Percentiles rank a stretch among this genome's conserved stretches.
Evolutionary conservation across 2,113 vertebrate genomes (phyloP).

Genomic region (Tyrannus savana): DNA sequence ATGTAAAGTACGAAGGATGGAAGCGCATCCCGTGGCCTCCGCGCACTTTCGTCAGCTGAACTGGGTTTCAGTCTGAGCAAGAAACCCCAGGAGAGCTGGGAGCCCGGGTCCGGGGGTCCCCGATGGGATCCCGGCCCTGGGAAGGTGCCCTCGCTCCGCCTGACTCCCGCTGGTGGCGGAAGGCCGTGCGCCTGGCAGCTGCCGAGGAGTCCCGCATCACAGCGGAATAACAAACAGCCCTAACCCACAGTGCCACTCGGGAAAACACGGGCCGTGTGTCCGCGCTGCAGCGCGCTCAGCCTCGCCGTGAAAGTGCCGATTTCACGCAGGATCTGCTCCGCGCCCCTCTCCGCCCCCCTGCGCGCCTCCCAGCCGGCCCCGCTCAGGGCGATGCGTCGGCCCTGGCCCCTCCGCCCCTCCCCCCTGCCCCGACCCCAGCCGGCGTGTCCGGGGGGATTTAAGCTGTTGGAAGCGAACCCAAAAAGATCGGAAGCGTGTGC

Average conservation of each 20-base stretch:
- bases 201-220: background rate
- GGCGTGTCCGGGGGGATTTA: background rate
- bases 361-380: background rate
- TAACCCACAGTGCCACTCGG: background rate
- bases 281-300: background rate
- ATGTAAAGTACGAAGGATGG: no score
- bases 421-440: conserved; percentile 11
- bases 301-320: conserved; percentile 24
- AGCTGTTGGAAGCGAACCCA: conserved; percentile 38
- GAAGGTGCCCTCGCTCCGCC: background rate
- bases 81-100: background rate
- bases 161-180: background rate
- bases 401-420: background rate
- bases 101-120: background rate
- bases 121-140: no score
- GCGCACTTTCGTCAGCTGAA: background rate
- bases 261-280: background rate
- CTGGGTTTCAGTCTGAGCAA: fast-evolving
- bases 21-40: background rate
- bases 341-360: background rate
- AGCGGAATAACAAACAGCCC: background rate
- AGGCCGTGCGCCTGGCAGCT: background rate
- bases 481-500: conserved; percentile 74
- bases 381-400: background rate
- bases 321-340: conserved; percentile 37